Evolutionary conservation across 2,113 vertebrate genomes (phyloP).

Genomic region (Ancistrus triradiatus): DNA sequence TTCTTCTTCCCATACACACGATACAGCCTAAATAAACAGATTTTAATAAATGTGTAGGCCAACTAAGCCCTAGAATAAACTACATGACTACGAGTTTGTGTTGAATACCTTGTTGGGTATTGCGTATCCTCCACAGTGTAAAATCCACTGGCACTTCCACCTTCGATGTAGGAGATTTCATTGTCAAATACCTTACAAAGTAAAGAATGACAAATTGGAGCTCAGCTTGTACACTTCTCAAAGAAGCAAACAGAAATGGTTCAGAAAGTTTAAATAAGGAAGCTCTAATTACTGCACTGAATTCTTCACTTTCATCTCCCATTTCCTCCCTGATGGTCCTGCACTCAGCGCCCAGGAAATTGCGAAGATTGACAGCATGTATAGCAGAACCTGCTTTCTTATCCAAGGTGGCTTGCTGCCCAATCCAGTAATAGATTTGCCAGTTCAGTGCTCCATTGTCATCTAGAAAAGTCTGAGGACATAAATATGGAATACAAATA

Average conservation of each 20-base stretch:
- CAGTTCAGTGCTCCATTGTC: conserved; percentile 85
- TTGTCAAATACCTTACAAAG: conserved; percentile 87
- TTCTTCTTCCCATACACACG: conserved; percentile 96
- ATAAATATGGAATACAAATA: background rate
- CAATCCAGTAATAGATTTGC: conserved; percentile 98
- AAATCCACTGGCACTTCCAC: conserved; percentile 91
- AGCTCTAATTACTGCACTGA: background rate
- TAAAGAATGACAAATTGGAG: background rate
- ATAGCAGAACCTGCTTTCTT: conserved; percentile 96
- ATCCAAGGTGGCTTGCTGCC: conserved; percentile 88
- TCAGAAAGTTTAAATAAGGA: background rate
- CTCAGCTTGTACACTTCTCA: background rate
- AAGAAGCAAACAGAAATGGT: too few relatives aligned
- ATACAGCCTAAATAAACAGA: conserved; percentile 75
- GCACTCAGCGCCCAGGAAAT: conserved; percentile 89
- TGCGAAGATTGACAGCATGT: conserved; percentile 91
- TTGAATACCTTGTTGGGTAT: conserved; percentile 77
- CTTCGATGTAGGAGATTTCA: conserved; percentile 94
- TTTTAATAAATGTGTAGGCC: too few relatives aligned
- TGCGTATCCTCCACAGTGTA: conserved; percentile 89
- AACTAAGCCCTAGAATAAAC: too few relatives aligned
- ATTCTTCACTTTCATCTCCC: conserved; percentile 89
- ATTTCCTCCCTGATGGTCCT: conserved; percentile 91
- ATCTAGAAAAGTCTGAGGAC: conserved; percentile 81
- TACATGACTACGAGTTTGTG: background rate